phyloP scores from a whole-genome alignment of 2,797 vertebrate genomes.

The Hippopotamyrus pictus region DNA sequence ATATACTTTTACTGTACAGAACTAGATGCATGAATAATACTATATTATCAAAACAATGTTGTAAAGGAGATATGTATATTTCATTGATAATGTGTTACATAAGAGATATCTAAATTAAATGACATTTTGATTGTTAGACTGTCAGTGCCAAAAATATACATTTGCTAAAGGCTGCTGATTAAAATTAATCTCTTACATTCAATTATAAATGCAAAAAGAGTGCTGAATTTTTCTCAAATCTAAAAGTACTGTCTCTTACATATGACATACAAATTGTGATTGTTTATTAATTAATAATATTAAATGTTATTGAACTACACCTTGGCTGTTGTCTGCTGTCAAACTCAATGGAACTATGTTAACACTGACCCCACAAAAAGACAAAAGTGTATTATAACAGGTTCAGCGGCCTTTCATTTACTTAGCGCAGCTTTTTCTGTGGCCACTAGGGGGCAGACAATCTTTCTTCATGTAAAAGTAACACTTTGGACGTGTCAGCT shows the following conservation, averaged over 20 bases:
- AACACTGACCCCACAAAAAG: neutral
- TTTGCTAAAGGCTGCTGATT: conserved; percentile 1
- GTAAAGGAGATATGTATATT: neutral
- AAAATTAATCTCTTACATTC: conserved; percentile 8
- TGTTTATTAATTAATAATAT: conserved; percentile 19
- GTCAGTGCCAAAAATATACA: conserved; percentile 3
- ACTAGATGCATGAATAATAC: conserved; percentile 12
- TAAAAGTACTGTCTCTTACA: conserved; percentile 12
- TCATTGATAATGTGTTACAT: neutral
- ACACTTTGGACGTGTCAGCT: neutral
- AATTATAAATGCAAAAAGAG: neutral
- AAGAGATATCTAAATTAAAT: neutral
- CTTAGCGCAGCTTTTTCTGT: neutral
- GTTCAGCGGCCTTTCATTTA: neutral
- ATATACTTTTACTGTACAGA: conserved; percentile 11
- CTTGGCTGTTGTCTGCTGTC: conserved; percentile 4
- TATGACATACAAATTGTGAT: neutral
- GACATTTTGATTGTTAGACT: conserved; percentile 1
- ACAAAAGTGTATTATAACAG: neutral
- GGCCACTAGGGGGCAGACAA: neutral
- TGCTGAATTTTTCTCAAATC: neutral
- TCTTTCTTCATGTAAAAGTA: neutral
- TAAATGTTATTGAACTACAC: conserved; percentile 17
- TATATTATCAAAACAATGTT: neutral
- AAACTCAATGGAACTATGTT: neutral